Conservation (phyloP, 2,888 invertebrate species). For the Teleogryllus oceanicus region DNA sequence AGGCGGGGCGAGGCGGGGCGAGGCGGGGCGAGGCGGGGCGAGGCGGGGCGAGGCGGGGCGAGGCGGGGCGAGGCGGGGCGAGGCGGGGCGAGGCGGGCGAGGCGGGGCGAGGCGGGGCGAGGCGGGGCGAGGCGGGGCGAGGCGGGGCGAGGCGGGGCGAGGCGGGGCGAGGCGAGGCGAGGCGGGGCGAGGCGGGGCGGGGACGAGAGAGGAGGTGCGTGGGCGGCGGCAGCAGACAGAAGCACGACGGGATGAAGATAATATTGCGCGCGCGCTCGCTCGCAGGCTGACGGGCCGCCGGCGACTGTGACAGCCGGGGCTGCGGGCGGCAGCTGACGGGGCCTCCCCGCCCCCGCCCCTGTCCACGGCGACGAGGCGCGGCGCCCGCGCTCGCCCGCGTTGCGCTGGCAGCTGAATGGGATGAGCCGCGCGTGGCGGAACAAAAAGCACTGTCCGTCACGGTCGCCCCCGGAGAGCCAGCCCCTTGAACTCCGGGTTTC, state of each 20-base stretch:
- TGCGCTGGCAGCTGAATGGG: neutral
- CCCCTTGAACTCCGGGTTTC: no score
- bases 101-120: no score
- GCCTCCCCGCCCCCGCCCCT: neutral
- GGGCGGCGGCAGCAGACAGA: neutral
- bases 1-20: no score
- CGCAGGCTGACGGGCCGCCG: neutral
- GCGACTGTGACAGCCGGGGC: constrained; percentile 7
- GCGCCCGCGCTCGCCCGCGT: neutral
- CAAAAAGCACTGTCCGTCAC: constrained; percentile 18
- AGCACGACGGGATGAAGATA: neutral
- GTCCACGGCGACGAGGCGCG: neutral
- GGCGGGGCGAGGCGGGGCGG: neutral
- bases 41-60: no score
- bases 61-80: no score
- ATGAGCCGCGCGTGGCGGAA: neutral
- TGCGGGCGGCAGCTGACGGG: neutral
- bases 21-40: no score
- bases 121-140: no score
- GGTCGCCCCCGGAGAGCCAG: neutral
- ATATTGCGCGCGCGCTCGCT: neutral
- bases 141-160: no score
- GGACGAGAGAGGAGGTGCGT: neutral
- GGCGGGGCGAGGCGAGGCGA: neutral
- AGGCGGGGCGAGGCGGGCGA: no score